Evolutionary conservation across 2,888 invertebrate species (phyloP).

Genomic region (Rhorus exstirpatorius): DNA sequence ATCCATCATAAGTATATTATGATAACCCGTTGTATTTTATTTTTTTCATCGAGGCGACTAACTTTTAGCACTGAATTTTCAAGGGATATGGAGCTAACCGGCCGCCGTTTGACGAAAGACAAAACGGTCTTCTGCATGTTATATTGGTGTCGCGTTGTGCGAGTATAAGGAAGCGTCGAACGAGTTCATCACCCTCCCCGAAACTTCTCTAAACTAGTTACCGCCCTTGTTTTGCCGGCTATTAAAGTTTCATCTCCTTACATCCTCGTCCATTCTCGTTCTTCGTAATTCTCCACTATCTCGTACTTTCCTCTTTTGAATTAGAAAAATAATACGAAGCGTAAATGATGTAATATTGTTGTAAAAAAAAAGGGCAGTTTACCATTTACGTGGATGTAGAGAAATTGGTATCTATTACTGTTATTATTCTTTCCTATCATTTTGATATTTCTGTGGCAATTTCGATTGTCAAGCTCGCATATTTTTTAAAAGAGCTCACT

Average conservation of each 20-base stretch:
- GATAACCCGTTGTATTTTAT: too few relatives aligned
- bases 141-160: constrained; percentile 9
- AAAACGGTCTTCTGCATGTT: constrained; percentile 3
- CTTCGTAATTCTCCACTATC: constrained; percentile 10
- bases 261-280: not conserved
- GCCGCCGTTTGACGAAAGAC: constrained; percentile 18
- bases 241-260: constrained; percentile 64
- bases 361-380: not conserved
- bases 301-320: constrained; percentile 30
- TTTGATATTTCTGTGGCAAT: not conserved
- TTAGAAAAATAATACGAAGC: constrained; percentile 21
- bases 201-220: constrained; percentile 62
- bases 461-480: not conserved
- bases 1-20: too few relatives aligned
- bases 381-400: constrained; percentile 8
- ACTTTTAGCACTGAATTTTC: too few relatives aligned
- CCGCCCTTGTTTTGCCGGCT: constrained; percentile 49
- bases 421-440: not conserved
- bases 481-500: not conserved
- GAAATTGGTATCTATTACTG: too few relatives aligned
- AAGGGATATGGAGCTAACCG: too few relatives aligned
- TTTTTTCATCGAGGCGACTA: too few relatives aligned
- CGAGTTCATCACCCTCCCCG: constrained; percentile 47
- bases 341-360: constrained; percentile 4
- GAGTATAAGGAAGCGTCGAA: constrained; percentile 20